A percentile compares a stretch with the other conserved stretches of the same genome.
Evolutionary conservation across 2,797 vertebrate genomes (phyloP).

Genomic region (Hybognathus amarus): DNA sequence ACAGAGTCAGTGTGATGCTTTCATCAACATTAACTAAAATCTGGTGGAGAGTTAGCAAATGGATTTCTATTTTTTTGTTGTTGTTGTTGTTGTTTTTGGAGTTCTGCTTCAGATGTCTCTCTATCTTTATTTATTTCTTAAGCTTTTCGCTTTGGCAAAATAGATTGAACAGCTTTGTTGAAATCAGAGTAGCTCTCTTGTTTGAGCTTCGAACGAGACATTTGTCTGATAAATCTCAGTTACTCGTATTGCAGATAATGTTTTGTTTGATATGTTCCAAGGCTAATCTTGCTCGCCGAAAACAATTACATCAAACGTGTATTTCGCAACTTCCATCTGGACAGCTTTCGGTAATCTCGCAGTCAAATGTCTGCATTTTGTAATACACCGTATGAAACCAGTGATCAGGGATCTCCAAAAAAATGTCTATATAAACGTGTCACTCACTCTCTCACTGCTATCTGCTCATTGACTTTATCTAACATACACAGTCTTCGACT

Average conservation of each 20-base stretch:
- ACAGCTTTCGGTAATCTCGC: slow-evolving; percentile 77
- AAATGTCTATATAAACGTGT: not conserved
- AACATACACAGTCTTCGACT: not conserved
- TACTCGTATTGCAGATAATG: slow-evolving; percentile 76
- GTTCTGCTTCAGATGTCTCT: slow-evolving; percentile 40
- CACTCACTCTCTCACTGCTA: not conserved
- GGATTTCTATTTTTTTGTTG: not conserved
- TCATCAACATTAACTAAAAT: slow-evolving; percentile 22
- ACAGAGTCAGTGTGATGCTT: not conserved
- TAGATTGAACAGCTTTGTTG: slow-evolving; percentile 28
- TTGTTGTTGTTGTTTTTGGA: not conserved
- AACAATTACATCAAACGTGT: slow-evolving; percentile 75
- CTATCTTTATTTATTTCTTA: slow-evolving; percentile 6
- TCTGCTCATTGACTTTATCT: not conserved
- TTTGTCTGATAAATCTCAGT: slow-evolving; percentile 77
- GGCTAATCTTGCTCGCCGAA: slow-evolving; percentile 77
- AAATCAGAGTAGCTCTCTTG: slow-evolving; percentile 48
- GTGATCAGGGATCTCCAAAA: slow-evolving; percentile 36
- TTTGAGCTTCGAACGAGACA: slow-evolving; percentile 65
- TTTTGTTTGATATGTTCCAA: slow-evolving; percentile 76
- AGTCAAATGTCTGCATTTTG: slow-evolving; percentile 77
- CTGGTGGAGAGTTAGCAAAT: not conserved
- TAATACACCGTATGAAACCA: slow-evolving; percentile 73
- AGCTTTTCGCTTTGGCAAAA: slow-evolving; percentile 30
- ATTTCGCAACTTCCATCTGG: slow-evolving; percentile 71